Evolutionary conservation across 2,797 vertebrate genomes (phyloP).

Genomic region (Euthynnus affinis): DNA sequence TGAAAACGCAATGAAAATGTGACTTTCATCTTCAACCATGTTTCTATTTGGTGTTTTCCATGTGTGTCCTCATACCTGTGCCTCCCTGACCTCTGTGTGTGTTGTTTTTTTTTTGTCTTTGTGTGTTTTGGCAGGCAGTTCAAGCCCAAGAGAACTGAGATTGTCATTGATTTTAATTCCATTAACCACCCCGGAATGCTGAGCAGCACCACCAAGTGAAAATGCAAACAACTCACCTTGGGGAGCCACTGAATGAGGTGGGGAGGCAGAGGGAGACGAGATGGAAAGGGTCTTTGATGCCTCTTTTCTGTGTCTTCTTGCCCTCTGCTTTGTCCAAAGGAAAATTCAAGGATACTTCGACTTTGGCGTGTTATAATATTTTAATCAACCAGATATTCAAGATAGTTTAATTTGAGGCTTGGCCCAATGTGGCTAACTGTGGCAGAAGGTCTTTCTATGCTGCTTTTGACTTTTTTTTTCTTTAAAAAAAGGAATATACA

Average conservation of each 20-base stretch:
- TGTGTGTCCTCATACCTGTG: slow-evolving; percentile 35
- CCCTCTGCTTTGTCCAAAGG: slow-evolving; percentile 56
- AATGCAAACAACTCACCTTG: no score
- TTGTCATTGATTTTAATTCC: slow-evolving; percentile 95
- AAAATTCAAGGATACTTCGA: slow-evolving; percentile 56
- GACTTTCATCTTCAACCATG: slow-evolving; percentile 27
- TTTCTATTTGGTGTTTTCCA: slow-evolving; percentile 1
- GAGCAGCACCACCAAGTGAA: slow-evolving; percentile 67
- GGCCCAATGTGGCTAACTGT: slow-evolving; percentile 12
- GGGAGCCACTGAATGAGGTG: no score
- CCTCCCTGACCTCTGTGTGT: background rate
- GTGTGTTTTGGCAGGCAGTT: slow-evolving; percentile 89
- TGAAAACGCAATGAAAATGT: slow-evolving; percentile 17
- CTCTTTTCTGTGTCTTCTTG: slow-evolving; percentile 44
- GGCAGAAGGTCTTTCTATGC: slow-evolving; percentile 16
- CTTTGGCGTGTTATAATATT: slow-evolving; percentile 57
- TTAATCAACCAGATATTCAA: slow-evolving; percentile 48
- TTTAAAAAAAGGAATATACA: background rate
- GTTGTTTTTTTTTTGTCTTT: slow-evolving; percentile 20
- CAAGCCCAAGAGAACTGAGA: slow-evolving; percentile 89
- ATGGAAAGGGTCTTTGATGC: slow-evolving; percentile 64
- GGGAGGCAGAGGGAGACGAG: slow-evolving; percentile 14
- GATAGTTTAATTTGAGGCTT: slow-evolving; percentile 42
- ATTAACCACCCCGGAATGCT: slow-evolving; percentile 82
- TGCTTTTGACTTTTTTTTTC: background rate